phyloP scores from a whole-genome alignment of 2,797 vertebrate species.

The Gastrophryne carolinensis region DNA sequence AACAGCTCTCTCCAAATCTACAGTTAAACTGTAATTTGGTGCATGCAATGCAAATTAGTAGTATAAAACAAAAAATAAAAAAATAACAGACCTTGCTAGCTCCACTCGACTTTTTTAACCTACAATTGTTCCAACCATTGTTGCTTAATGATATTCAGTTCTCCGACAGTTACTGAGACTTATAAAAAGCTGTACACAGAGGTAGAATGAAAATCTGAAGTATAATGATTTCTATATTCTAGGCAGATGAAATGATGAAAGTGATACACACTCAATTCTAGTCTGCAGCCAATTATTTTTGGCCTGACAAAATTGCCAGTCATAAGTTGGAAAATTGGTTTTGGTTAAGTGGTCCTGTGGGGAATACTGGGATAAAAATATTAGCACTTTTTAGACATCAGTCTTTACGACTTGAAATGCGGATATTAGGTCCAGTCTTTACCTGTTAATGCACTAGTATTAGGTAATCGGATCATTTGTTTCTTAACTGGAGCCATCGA shows the following conservation, averaged over 20 bases:
- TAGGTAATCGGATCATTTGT: slow-evolving; percentile 27
- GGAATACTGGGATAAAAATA: slow-evolving; percentile 48
- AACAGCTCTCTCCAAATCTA: too few species aligned
- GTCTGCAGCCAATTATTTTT: slow-evolving; percentile 45
- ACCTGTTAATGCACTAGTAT: slow-evolving; percentile 24
- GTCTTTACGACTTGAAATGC: slow-evolving; percentile 33
- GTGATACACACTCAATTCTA: slow-evolving; percentile 36
- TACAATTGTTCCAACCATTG: slow-evolving; percentile 12
- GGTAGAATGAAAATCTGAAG: slow-evolving; percentile 28
- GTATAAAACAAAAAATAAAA: too few species aligned
- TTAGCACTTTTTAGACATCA: slow-evolving; percentile 29
- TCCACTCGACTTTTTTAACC: too few species aligned
- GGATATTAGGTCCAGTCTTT: slow-evolving; percentile 41
- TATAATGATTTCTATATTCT: slow-evolving; percentile 21
- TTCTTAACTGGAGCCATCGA: slow-evolving; percentile 22
- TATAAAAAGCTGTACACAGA: slow-evolving; percentile 13
- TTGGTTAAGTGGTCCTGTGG: slow-evolving; percentile 44
- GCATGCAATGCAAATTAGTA: too few species aligned
- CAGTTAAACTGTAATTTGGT: too few species aligned
- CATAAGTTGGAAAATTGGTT: slow-evolving; percentile 51
- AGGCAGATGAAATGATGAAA: slow-evolving; percentile 28
- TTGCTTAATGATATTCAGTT: background rate
- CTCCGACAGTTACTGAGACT: background rate
- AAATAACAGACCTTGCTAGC: too few species aligned
- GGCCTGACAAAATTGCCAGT: slow-evolving; percentile 45